Base-by-base conservation (phyloP, 1,140 invertebrate species). In the Meloidogyne hapla region DNA sequence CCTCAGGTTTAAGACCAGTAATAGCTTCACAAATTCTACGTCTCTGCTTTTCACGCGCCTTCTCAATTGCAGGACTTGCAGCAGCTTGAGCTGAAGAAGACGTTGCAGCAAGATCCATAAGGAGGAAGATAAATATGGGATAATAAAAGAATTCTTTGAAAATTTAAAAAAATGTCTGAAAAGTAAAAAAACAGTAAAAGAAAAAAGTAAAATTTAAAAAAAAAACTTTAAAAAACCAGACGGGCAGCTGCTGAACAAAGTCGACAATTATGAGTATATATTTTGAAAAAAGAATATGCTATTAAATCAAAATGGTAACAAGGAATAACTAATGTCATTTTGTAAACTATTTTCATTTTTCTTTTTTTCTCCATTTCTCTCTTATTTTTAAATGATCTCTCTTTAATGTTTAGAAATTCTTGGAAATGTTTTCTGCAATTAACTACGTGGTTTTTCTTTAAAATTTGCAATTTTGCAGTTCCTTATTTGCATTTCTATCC, bases 1-100 rank as follows among this genome's bases (percentile, higher is more conserved):
- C 79, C 21, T 69, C 74, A 13, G 33, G 28, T 9, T 82, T 75
- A 12, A 80, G 64, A 10, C 40, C 68, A 38, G n/a, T 61, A 5
- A 80, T 12, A 18, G 67, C 25, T 15, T 77, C 79, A 23, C 42
- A 61, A 21, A 73, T 64, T 73, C 26, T 73, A 13, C 71, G 71
- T 21, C 48, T 63, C 33, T 73, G 71, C n/a, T 73, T 73, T 6
- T 73, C 71, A 23, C 71, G 71, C 12, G 71, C 56, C 10, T 73
- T 73, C 18, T 73, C 71, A 65, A 73, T 26, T 63, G 71, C 71
- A 1, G 71, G 71, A 12, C n/a, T 56, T 73, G 21, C 71, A 40
- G 21, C 40, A 21, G 56, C 23, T 15, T 28, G 48, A 12, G 71
- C 23, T n/a, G 71, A 65, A 18, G 71, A 73, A 38, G 71, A 73